Evolutionary conservation across 2,113 vertebrate genomes (phyloP), one percentile per base, ranked within the genome.

Genomic region (Hemibagrus wyckioides): DNA sequence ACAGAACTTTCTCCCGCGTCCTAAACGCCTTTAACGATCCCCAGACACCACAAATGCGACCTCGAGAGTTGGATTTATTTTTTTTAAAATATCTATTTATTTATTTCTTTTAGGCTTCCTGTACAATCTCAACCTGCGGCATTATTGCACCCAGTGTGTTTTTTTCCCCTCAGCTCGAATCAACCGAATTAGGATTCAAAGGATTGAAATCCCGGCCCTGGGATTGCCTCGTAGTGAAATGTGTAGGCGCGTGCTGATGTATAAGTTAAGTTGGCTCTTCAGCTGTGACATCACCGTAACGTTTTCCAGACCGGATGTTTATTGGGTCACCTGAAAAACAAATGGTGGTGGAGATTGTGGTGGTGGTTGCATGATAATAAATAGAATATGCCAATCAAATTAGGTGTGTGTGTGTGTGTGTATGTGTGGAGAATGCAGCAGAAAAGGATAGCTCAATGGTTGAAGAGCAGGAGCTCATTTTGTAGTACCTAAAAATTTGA

Each of bases 331-430:
- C 91, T 91, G 88, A 86, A 92, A 90, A 92, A 52, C 90, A 93
- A 91, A 93, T 91, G 89, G 89, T 61, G 82, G 80, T 50, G 77
- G 90, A 88, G 89, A 87, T 85, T 71, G 79, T 80, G 79, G 79
- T 57, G n/a, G 52, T 3, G 73, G 89, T 87, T 91, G 90, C 89
- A 92, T 93, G 92, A 93, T 92, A 94, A 94, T 92, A 94, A 95
- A 94, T 95, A 91, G 92, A 94, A 95, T 93, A 92, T 94, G 94
- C 92, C 94, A 94, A 92, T 94, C 93, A 94, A 92, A 93, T 94
- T 93, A 92, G 85, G 87, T 89, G 56, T 69, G 79, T 52, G 25
- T 83, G n/a, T 30, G 28, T 79, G 28, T 77, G 14, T 48, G 25
- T 17, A 13, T 41, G 23, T 61, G 57, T 67, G 82, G n/a, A n/a